Base-by-base conservation (phyloP, 2,888 invertebrate genomes). In the Aphrophora alni region DNA sequence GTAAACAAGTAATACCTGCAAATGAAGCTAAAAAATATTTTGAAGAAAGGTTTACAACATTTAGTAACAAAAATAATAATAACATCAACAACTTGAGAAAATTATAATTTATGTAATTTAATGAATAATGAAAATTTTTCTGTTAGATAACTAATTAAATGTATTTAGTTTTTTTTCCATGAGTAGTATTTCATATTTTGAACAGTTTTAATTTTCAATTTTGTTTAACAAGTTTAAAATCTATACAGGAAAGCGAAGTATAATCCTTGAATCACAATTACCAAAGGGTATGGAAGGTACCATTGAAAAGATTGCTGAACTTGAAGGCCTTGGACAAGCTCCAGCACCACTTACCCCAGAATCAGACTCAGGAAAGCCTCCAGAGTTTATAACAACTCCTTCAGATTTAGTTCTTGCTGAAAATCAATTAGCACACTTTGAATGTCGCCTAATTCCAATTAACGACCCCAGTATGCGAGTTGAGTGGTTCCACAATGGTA, bases 401-500 rank as follows among this genome's bases (percentile, higher is more conserved):
- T 92, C 94, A 51, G 97, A 97, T 89, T 91, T 96, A 82, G 93
- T 94, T 25, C 89, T 98, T 70, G 91, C 92, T 10, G 98, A 98
- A 89, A 97, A 97, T 87, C 93, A 95, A 5, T 90, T 97, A 82
- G 97, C 97, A 74, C 97, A 98, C 89, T 97, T 98, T 86, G 97
- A 98, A 89, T 97, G 97, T 86, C 93, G 96, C 80, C 89, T 97
- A 80, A 93, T 94, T 84, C 98, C 97, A 24, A 92, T 97, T 21
- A 97, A 97, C 86, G 98, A 98, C 88, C 95, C 96, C 5, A 96
- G 96, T 87, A 95, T 98, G 95, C 91, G 95, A 85, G 97, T 98
- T 14, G 98, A 98, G 89, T 99, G 98, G 98, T 98, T 93, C 93
- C 98, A 98, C 87, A 98, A 99, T 88, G 98, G 98, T 70, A 95